Percentiles rank a stretch among this genome's conserved stretches.
Evolutionary conservation across 2,797 vertebrate genomes (phyloP).

Genomic region (Mormyrus proboscirostris): DNA sequence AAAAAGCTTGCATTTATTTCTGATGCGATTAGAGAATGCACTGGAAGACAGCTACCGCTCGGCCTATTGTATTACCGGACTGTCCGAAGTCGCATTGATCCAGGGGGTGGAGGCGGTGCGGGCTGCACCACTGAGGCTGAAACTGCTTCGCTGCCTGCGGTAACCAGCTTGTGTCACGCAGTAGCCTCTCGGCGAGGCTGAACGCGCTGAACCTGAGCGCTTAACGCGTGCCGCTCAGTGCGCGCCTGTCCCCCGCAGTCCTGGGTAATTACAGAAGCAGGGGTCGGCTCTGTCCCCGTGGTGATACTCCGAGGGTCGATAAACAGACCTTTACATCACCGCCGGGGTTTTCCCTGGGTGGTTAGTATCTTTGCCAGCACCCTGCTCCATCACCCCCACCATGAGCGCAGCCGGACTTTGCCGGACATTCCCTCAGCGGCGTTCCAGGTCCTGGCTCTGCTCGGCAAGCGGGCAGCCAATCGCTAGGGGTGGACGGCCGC

Average conservation of each 20-base stretch:
- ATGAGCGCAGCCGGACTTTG: not conserved
- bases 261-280: not conserved
- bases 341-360: not conserved
- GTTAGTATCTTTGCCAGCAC: not conserved
- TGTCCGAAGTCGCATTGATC: constrained; percentile 3
- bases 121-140: not conserved
- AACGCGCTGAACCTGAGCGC: not conserved
- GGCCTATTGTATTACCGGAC: constrained; percentile 1
- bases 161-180: not conserved
- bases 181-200: not conserved
- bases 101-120: not conserved
- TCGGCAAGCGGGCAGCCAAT: not conserved
- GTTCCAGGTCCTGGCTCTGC: not conserved
- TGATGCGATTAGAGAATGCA: constrained; percentile 22
- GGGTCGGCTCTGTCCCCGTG: not conserved
- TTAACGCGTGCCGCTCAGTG: not conserved
- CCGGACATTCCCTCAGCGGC: not conserved
- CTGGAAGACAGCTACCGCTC: constrained; percentile 4
- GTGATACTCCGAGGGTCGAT: not conserved
- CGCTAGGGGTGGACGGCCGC: not conserved
- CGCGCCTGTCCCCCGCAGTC: not conserved
- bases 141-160: not conserved
- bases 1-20: constrained; percentile 8
- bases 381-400: not conserved
- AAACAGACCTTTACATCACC: not conserved